Evolutionary conservation across 2,797 vertebrate species (phyloP), one percentile per base, ranked within the genome.

Genomic region (Cygnus olor): DNA sequence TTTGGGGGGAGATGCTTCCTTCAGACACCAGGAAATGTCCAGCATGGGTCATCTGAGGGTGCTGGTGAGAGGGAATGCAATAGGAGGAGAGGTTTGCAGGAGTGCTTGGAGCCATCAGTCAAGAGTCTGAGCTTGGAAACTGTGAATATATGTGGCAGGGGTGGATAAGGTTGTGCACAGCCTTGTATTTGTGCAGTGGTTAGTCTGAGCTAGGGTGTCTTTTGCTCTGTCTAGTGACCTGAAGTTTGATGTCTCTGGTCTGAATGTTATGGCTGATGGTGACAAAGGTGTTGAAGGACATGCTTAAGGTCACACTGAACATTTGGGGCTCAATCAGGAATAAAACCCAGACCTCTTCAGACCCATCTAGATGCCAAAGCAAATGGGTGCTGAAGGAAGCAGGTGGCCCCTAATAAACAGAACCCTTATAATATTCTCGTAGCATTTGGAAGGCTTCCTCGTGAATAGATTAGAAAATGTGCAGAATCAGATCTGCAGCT

Each of bases 211-310:
- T 27, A 49, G 9, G 13, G 14, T 9, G 42, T 63, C 69, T 90
- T 90, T 65, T 92, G 16, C 25, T 66, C 51, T 0, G 0, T 40
- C 19, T 86, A 34, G 32, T 54, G 36, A 47, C 61, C 19, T 82
- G 42, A 89, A 58, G 5, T 38, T 69, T 47, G 34, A 25, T 76
- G 60, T 44, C 30, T 66, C 22, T 38, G 25, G 15, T 61, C 45
- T 51, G 61, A 78, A n/a, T 25, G 3, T 61, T 83, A 53, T 28
- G n/a, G 49, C 14, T 40, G 28, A 0, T 0, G 0, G n/a, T 77
- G 78, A 69, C 45, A 69, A 66, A 81, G 20, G 11, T 80, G 84
- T 56, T 60, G n/a, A 89, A 80, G 49, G 54, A 81, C 25, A n/a
- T 0, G 1, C 15, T 78, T 15, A 53, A 42, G 32, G 19, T 86